A percentile compares a stretch with the other conserved stretches of the same genome.
These are phyloP conservation scores for Odontesthes bonariensis DNA, from an alignment of 2,113 vertebrate genomes.

Conservation along the genomic window DNA sequence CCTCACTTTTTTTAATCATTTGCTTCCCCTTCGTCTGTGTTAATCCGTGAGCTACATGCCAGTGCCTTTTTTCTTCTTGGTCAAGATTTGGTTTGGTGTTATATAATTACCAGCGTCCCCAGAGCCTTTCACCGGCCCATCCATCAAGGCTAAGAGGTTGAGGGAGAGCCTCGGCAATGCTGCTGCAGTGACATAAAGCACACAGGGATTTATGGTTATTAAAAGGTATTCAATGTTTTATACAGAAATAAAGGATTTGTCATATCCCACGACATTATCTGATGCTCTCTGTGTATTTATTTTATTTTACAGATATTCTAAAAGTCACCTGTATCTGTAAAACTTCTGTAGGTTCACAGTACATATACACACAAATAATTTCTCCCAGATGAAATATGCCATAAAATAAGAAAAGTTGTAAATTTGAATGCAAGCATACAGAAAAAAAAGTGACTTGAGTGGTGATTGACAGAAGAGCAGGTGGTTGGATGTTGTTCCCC, in stretches of 20 bases:
- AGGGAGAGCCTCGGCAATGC: conserved; percentile 55
- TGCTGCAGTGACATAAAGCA: conserved; percentile 61
- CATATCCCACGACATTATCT: conserved; percentile 4
- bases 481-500: conserved; percentile 51
- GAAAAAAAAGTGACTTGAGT: conserved; percentile 28
- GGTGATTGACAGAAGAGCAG: conserved; percentile 53
- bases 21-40: conserved; percentile 33
- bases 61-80: conserved; percentile 21
- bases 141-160: conserved; percentile 75
- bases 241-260: conserved; percentile 33
- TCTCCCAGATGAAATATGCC: conserved; percentile 16
- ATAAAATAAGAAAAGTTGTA: conserved; percentile 10
- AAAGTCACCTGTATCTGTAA: conserved; percentile 14
- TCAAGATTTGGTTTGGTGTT: conserved; percentile 74
- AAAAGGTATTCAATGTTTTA: conserved; percentile 40
- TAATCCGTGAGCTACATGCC: conserved; percentile 64
- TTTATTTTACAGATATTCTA: conserved; percentile 1
- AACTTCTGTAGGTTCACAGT: conserved; percentile 8
- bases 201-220: conserved; percentile 52
- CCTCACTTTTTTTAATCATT: conserved; percentile 70
- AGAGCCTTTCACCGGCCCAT: conserved; percentile 75
- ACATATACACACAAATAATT: not conserved
- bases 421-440: not conserved
- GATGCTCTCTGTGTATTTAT: not conserved
- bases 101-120: conserved; percentile 73